Evolutionary conservation across 1,140 invertebrate genomes (phyloP).

Genomic region (Lanistes nyassanus): DNA sequence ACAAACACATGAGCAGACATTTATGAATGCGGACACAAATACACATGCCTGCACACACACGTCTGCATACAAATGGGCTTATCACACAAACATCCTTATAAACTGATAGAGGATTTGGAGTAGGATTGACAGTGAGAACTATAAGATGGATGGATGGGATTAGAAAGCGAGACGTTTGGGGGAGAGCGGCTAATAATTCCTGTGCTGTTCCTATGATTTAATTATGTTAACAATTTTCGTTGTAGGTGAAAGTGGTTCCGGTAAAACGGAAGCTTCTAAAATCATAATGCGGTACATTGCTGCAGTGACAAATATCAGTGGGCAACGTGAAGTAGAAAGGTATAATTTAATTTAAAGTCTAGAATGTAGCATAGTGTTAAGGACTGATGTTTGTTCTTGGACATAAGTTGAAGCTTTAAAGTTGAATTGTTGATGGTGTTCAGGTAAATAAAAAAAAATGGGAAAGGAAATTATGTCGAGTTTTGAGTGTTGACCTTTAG

Average conservation of each 20-base stretch:
- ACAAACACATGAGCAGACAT: background rate
- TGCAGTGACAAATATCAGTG: constrained; percentile 91
- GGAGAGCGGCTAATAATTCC: no score
- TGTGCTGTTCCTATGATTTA: background rate
- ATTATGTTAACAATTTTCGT: constrained; percentile 15
- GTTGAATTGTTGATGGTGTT: no score
- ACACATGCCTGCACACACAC: background rate
- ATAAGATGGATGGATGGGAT: no score
- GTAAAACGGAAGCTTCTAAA: constrained; percentile 98
- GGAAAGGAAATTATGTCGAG: no score
- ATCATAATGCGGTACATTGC: constrained; percentile 99
- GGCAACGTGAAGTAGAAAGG: constrained; percentile 95
- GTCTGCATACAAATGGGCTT: no score
- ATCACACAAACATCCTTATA: no score
- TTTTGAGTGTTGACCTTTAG: no score
- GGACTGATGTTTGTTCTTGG: background rate
- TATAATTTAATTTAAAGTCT: constrained; percentile 58
- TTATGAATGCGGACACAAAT: background rate
- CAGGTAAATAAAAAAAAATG: no score
- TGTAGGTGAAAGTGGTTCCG: constrained; percentile 91
- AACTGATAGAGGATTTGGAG: no score
- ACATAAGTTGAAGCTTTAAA: background rate
- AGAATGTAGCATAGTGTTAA: background rate
- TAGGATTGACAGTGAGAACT: no score
- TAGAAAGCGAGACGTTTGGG: no score